Base-by-base conservation (phyloP, 2,113 vertebrate genomes). In the Prietella phreatophila region DNA sequence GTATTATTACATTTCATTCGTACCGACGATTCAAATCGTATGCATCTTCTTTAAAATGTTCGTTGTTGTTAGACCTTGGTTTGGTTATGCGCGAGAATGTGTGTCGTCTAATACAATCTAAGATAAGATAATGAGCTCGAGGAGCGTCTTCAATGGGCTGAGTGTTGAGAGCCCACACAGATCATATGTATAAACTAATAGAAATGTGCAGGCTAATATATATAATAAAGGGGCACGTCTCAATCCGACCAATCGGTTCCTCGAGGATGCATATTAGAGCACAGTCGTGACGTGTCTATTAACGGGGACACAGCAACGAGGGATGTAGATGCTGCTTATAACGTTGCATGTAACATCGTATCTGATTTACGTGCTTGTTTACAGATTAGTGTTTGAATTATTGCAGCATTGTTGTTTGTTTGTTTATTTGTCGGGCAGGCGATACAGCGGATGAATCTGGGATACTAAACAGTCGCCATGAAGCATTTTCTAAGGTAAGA, bases 401-500 rank as follows among this genome's bases (percentile, higher is more conserved):
- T 78, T 78, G 22, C 39, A 76, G 71, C 19, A 25, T 78, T 78
- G 14, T 27, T 78, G 3, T 84, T 33, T 39, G 22, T 20, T 47
- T 27, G 27, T n/a, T 25, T 17, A 30, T 9, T 60, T 9, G 55
- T 79, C 73, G n/a, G 55, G 73, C 88, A 89, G 88, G 83, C 47
- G 83, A 55, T 73, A 27, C 60, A 79, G 89, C 82, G 89, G 4
- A 87, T 85, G 69, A 42, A 78, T 90, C 82, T 76, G 85, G 87
- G 53, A 85, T 89, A n/a, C 87, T 56, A 60, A 88, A 80, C 71
- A 79, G 65, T 78, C 92, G 92, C 91, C 69, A 96, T 96, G 95
- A 96, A 96, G 94, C 95, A 96, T 93, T 96, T 96, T 73, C 91
- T 96, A 61, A 95, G 94, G 95, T 96, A 92, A 91, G 83, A 83